phyloP scores from a whole-genome alignment of 2,888 invertebrate genomes.

The Eulithis prunata region DNA sequence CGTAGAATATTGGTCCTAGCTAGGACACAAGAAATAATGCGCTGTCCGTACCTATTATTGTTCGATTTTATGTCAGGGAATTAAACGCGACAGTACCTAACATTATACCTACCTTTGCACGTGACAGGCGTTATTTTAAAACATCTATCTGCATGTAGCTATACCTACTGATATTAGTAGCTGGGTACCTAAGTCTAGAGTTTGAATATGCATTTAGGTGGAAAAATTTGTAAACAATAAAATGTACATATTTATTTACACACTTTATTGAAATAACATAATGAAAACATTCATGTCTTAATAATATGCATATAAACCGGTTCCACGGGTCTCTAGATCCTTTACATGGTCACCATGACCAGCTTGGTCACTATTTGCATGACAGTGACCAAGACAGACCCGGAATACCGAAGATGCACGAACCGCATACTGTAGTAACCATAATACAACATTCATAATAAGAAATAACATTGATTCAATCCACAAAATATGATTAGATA shows the following conservation, averaged over 20 bases:
- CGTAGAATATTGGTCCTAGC: slow-evolving; percentile 3
- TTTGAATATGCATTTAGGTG: not conserved
- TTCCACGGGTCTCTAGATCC: not conserved
- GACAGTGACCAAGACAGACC: slow-evolving; percentile 13
- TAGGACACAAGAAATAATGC: slow-evolving; percentile 1
- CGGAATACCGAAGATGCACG: slow-evolving; percentile 17
- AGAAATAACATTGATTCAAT: slow-evolving; percentile 75
- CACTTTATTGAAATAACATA: slow-evolving; percentile 85
- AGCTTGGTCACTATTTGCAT: slow-evolving; percentile 5
- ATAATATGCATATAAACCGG: slow-evolving; percentile 70
- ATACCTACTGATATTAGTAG: too few species aligned
- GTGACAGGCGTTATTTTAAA: not conserved
- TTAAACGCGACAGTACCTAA: not conserved
- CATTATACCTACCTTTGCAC: not conserved
- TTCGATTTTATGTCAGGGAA: slow-evolving; percentile 17
- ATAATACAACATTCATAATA: slow-evolving; percentile 81
- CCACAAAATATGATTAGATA: slow-evolving; percentile 79
- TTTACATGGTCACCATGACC: not conserved
- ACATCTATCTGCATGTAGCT: too few species aligned
- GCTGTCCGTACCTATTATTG: slow-evolving; percentile 24
- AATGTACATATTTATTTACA: slow-evolving; percentile 71
- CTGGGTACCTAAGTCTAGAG: too few species aligned
- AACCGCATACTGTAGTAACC: slow-evolving; percentile 71
- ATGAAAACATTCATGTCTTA: slow-evolving; percentile 72
- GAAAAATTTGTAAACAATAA: slow-evolving; percentile 26